Evolutionary conservation across 2,797 vertebrate genomes (phyloP).

Genomic region (Poeciliopsis presidionis): DNA sequence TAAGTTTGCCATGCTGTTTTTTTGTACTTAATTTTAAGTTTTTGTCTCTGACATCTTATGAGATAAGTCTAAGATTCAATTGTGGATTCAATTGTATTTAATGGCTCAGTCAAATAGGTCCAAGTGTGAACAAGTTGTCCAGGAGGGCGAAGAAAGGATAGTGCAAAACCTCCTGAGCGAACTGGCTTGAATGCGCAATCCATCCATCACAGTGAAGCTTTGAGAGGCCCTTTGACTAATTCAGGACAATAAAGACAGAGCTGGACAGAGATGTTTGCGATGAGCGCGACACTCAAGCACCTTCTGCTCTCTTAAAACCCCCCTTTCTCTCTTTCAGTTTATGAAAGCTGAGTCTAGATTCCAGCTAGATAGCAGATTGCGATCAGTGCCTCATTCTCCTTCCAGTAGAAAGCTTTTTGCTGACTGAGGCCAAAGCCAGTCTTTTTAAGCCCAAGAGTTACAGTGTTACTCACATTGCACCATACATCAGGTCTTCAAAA

Average conservation of each 20-base stretch:
- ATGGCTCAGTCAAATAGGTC: slow-evolving; percentile 74
- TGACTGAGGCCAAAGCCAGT: slow-evolving; percentile 75
- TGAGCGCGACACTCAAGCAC: slow-evolving; percentile 72
- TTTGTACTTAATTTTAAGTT: slow-evolving; percentile 14
- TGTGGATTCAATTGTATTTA: slow-evolving; percentile 65
- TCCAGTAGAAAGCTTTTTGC: slow-evolving; percentile 80
- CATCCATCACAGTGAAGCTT: slow-evolving; percentile 78
- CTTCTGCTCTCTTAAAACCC: slow-evolving; percentile 66
- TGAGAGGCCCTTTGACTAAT: slow-evolving; percentile 88
- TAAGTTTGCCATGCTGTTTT: slow-evolving; percentile 57
- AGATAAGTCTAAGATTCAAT: slow-evolving; percentile 6
- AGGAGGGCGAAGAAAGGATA: slow-evolving; percentile 32
- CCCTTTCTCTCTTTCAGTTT: slow-evolving; percentile 60
- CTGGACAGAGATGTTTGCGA: slow-evolving; percentile 74
- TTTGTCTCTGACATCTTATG: slow-evolving; percentile 55
- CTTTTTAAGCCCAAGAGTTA: slow-evolving; percentile 63
- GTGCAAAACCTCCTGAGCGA: slow-evolving; percentile 40
- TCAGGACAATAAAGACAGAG: slow-evolving; percentile 84
- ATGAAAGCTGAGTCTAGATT: slow-evolving; percentile 75
- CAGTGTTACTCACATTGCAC: slow-evolving; percentile 61
- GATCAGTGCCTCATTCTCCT: slow-evolving; percentile 74
- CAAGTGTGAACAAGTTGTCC: slow-evolving; percentile 68
- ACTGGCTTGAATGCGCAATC: slow-evolving; percentile 62
- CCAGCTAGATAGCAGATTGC: slow-evolving; percentile 74
- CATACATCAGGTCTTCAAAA: slow-evolving; percentile 66